phyloP scores from a whole-genome alignment of 2,888 invertebrate genomes.

The Panopea generosa region DNA sequence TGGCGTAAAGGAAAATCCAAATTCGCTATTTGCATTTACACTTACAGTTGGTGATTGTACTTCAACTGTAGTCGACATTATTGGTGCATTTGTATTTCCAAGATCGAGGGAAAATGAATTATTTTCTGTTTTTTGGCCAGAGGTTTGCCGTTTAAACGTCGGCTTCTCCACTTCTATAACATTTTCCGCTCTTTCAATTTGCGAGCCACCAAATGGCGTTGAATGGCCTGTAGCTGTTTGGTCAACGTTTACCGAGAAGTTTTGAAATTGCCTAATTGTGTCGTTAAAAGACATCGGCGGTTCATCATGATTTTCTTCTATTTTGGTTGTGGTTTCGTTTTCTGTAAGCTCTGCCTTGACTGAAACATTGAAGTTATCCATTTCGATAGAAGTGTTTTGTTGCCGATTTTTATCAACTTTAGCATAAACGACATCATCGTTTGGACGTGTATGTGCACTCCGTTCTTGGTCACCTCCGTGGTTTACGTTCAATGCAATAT shows the following conservation, averaged over 20 bases:
- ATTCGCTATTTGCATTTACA: too few relatives aligned
- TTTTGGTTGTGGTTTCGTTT: neutral
- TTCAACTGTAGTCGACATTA: too few relatives aligned
- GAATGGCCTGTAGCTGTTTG: neutral
- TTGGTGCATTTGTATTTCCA: too few relatives aligned
- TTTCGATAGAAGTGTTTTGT: neutral
- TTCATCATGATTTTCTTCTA: neutral
- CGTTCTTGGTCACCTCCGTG: neutral
- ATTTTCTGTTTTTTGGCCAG: neutral
- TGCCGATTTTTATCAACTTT: conserved; percentile 35
- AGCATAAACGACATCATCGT: conserved; percentile 29
- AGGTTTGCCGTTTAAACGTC: conserved; percentile 15
- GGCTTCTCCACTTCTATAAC: conserved; percentile 24
- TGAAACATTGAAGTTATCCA: neutral
- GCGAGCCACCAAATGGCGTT: conserved; percentile 2
- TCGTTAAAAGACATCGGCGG: conserved; percentile 32
- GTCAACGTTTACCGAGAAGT: conserved; percentile 16
- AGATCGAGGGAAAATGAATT: neutral
- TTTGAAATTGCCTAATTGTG: conserved; percentile 29
- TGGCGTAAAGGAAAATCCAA: too few relatives aligned
- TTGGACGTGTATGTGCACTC: too few relatives aligned
- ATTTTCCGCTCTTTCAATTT: conserved; percentile 41
- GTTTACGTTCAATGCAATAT: neutral
- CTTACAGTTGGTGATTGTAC: too few relatives aligned
- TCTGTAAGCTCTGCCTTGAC: neutral